phyloP scores from a whole-genome alignment of 1,140 invertebrate species.

The Zaprionus tsacasi region DNA sequence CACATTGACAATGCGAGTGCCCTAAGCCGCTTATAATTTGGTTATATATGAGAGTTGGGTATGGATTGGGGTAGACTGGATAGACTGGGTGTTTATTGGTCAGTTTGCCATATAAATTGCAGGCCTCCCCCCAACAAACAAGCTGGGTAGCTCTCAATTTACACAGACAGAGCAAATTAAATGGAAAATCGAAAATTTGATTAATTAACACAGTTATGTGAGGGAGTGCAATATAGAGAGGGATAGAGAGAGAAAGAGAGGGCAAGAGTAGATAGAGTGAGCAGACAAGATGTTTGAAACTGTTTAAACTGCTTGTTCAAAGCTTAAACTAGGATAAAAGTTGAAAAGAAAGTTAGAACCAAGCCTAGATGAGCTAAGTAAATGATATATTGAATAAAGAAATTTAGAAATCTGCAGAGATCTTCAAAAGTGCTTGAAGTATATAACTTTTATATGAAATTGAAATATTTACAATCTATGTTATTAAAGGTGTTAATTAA shows the following conservation, averaged over 20 bases:
- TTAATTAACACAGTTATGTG: constrained; percentile 28
- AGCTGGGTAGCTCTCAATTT: background rate
- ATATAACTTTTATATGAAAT: too few relatives aligned
- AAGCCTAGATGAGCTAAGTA: too few relatives aligned
- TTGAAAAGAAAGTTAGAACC: too few relatives aligned
- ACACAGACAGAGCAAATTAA: constrained; percentile 15
- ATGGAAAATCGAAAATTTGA: constrained; percentile 45
- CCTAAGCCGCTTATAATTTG: constrained; percentile 25
- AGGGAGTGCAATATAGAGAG: background rate
- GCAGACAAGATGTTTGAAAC: background rate
- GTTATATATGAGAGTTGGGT: background rate
- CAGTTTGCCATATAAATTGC: constrained; percentile 16
- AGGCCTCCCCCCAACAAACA: background rate
- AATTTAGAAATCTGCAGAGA: too few relatives aligned
- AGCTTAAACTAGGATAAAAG: background rate
- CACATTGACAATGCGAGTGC: background rate
- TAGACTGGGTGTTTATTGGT: background rate
- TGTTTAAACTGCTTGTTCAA: background rate
- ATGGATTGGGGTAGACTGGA: background rate
- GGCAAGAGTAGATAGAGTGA: too few relatives aligned
- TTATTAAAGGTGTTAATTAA: too few relatives aligned
- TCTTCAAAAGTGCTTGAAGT: too few relatives aligned
- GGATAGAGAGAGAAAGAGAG: background rate
- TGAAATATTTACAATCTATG: too few relatives aligned
- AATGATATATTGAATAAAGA: too few relatives aligned